Evolutionary conservation across 2,113 vertebrate genomes (phyloP).

Genomic region (Ochotona curzoniae): DNA sequence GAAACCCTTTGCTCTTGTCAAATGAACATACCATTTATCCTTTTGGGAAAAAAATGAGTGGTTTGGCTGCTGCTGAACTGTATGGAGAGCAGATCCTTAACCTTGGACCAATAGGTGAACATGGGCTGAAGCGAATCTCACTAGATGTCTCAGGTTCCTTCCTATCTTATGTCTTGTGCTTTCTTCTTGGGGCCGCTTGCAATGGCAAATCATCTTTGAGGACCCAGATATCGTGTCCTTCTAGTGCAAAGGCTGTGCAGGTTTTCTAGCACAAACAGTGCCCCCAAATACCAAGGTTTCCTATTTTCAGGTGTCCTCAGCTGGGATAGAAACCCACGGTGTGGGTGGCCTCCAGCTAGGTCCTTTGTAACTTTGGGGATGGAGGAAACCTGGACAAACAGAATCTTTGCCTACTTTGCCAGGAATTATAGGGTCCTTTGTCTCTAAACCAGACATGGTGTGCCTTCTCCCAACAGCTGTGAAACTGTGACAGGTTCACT

Average conservation of each 20-base stretch:
- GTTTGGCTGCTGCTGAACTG: neutral
- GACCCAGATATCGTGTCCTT: neutral
- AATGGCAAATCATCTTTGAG: neutral
- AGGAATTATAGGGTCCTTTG: neutral
- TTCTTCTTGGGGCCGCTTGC: neutral
- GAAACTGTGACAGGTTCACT: neutral
- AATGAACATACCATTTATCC: neutral
- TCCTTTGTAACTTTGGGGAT: neutral
- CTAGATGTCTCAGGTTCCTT: neutral
- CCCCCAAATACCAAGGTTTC: neutral
- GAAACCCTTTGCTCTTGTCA: constrained; percentile 3
- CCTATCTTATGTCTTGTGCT: neutral
- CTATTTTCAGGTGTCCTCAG: neutral
- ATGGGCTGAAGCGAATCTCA: neutral
- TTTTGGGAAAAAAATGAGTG: neutral
- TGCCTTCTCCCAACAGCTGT: neutral
- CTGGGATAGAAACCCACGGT: neutral
- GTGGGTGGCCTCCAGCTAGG: neutral
- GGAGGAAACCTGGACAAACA: neutral
- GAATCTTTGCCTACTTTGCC: neutral
- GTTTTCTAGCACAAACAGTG: neutral
- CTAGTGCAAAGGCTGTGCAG: neutral
- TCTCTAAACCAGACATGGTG: neutral
- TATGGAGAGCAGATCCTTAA: neutral
- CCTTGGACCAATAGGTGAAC: neutral